Evolutionary conservation across 2,888 invertebrate species (phyloP), one percentile per base, ranked within the genome.

Genomic region (Esperia sulphurella): DNA sequence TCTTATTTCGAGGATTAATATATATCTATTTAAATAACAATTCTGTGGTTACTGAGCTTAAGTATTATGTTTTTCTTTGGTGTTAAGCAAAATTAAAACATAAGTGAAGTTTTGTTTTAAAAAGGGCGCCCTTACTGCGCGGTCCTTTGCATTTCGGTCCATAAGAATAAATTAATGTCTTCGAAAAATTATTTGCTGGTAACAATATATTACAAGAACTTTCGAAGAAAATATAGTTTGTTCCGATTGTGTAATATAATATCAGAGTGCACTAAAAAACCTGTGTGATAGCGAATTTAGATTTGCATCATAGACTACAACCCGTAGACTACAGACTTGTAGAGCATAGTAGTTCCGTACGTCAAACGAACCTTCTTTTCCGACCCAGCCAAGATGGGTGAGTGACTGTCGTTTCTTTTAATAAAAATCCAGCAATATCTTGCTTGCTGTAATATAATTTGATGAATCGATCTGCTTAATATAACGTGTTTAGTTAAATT

Each of bases 381-480:
- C 89, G 91, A 91, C 91, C 91, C 90, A 91, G 87, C 83, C 79
- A 92, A 91, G 89, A 93, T 93, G 93, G 93, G 93, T 93, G 90
- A 92, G 93, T 85, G 63, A 57, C 49, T 57, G 51, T 54, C 47
- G 42, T 49, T 52, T 55, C 53, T 56, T 58, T 49, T 46, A 48
- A 57, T 55, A 55, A 61, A 56, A 65, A 84, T 76, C 78, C 47
- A 43, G 35, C 43, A 53, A 65, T 69, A 83, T 79, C 78, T 37
- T 13, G 14, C 35, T 30, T 21, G 40, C 49, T 13, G 30, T 28
- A 28, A 10, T 38, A 12, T 39, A 29, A 33, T 54, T 51, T 50
- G 31, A 53, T 39, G 28, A 31, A 53, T 49, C 39, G 49, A 55
- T 59, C 51, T 10, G 12, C 14, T 14, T 37, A 38, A 29, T 35